Base-by-base conservation (phyloP, 2,797 vertebrate species). In the Urocyon cinereoargenteus region DNA sequence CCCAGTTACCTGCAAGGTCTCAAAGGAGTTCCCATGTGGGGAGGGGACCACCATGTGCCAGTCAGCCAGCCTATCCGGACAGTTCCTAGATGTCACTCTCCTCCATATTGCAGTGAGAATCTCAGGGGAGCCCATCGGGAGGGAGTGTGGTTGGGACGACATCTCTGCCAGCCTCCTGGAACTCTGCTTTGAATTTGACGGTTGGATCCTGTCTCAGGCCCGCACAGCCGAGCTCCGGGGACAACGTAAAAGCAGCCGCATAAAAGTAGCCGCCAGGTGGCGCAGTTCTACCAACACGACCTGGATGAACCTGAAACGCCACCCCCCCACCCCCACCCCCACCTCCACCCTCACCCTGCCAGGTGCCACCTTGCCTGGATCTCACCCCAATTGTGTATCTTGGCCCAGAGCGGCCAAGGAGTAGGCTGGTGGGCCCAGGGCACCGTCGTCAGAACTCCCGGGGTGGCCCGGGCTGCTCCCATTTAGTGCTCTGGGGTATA, bases 141-240 rank as follows among this genome's bases (percentile, higher is more conserved):
- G 49, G 49, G 1, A 1, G 34, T 16, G 4, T n/a, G 9, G 21
- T 49, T 18, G 0, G 34, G 49, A 57, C 0, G 5, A 51, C 9
- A 3, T 16, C 7, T 6, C 61, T 28, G 12, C 51, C 6, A 0
- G n/a, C 26, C 53, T 91, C 40, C 9, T 21, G 40, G 53, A 78
- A 86, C 62, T 61, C 21, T 0, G 14, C 53, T 61, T 18, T 70
- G 31, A 31, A 40, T n/a, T 51, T 7, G 2, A 16, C 16, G 0
- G 53, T 21, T 10, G 11, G n/a, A 55, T 18, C 70, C 14, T 28
- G 15, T 16, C 19, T 40, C 26, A 1, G 2, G 21, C 14, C 28
- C 4, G 15, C 5, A 24, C 40, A 15, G n/a, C 19, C 3, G 12
- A 79, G 81, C 62, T 40, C 26, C 15, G 1, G 8, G 53, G n/a